These are phyloP conservation scores for Crossocerus cetratus DNA, from an alignment of 2,888 invertebrate genomes.

Conservation along the genomic window DNA sequence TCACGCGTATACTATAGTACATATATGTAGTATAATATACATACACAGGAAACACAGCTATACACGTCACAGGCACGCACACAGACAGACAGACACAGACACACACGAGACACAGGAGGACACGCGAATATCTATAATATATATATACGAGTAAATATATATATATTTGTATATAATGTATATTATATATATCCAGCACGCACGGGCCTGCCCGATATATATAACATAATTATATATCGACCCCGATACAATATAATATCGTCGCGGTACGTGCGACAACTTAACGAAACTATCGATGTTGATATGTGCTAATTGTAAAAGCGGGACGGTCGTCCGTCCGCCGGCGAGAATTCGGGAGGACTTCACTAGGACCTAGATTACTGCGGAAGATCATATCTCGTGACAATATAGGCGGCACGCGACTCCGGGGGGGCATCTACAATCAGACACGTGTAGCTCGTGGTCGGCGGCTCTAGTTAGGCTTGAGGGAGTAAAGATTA, in stretches of 20 bases:
- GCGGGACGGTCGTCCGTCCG: slow-evolving; percentile 18
- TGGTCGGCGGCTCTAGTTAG: slow-evolving; percentile 44
- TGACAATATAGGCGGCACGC: slow-evolving; percentile 50
- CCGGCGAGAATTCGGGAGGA: slow-evolving; percentile 10
- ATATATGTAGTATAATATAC: slow-evolving; percentile 3
- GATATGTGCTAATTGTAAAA: slow-evolving; percentile 27
- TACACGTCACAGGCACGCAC: slow-evolving; percentile 6
- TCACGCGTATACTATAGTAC: slow-evolving; percentile 43
- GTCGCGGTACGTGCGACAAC: slow-evolving; percentile 26
- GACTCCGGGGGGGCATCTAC: slow-evolving; percentile 28
- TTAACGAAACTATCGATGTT: slow-evolving; percentile 43
- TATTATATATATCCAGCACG: neutral
- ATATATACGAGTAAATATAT: slow-evolving; percentile 29
- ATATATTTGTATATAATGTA: slow-evolving; percentile 37
- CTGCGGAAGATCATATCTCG: slow-evolving; percentile 55
- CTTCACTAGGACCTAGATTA: slow-evolving; percentile 31
- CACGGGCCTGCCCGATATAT: neutral
- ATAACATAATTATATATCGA: slow-evolving; percentile 18
- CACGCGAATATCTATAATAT: neutral
- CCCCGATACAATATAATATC: slow-evolving; percentile 28
- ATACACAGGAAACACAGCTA: too few species aligned
- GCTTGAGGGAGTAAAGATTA: slow-evolving; percentile 45
- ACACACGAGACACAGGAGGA: slow-evolving; percentile 1
- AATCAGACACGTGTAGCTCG: slow-evolving; percentile 40
- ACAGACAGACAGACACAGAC: slow-evolving; percentile 30